Base-by-base conservation (phyloP, 2,888 invertebrate species). In the Notocelia uddmanniana region DNA sequence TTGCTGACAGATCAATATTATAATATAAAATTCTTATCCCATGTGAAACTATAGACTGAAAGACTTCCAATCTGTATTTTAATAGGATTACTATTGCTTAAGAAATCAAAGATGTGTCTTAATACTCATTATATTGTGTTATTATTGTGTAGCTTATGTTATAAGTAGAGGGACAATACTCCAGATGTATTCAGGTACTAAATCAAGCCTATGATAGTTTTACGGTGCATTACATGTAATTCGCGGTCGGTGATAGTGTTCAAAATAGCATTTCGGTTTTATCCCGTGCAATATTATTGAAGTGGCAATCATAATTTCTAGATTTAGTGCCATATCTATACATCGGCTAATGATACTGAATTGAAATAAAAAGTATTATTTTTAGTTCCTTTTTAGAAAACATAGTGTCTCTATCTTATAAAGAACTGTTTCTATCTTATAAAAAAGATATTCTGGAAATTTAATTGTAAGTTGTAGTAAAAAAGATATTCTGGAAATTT, bases 51-150 rank as follows among this genome's bases (percentile, higher is more conserved):
- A 70, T 19, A 70, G 70, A 70, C 70, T 70, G 70, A 70, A 52
- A 26, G 0, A 70, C 52, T 70, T 70, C 64, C 69, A 58, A 55
- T 15, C 15, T 54, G 15, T 50, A 55, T 66, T 19, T 67, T 9
- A n/a, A 37, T 54, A 54, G 21, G 15, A 21, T 21, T 19, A 37
- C 19, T 45, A 57, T 21, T 19, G 21, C 19, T 55, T 70, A 70
- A 70, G 58, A 2, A 60, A 59, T 54, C 66, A 71, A 71, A 71
- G 64, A 59, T 48, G 45, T 34, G 60, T 69, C 54, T 48, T 54
- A 71, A 71, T 71, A 71, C 71, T 71, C 71, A 71, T 60, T 54
- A 54, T 52, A 52, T 59, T 71, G 26, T 71, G 54, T 45, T 70
- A 70, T 59, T 54, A 45, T 59, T 55, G 21, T 59, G 41, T 69